These are phyloP conservation scores for Scopus umbretta DNA, from an alignment of 2,113 vertebrate species.

Conservation along the genomic window DNA sequence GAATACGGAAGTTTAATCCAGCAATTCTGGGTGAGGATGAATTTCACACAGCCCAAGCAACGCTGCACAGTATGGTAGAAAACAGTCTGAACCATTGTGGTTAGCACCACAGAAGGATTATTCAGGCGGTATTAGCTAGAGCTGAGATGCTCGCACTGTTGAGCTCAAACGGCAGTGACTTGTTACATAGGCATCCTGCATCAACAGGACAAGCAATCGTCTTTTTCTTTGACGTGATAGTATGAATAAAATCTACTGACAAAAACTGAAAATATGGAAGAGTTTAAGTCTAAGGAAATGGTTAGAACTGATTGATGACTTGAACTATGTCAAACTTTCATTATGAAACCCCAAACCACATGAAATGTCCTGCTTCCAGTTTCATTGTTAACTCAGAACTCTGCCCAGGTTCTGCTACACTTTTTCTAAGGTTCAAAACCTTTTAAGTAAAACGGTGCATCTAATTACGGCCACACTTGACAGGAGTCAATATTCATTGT, in stretches of 20 bases:
- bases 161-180: not conserved
- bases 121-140: not conserved
- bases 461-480: slow-evolving; percentile 1
- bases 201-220: not conserved
- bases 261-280: slow-evolving; percentile 44
- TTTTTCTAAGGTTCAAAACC: slow-evolving; percentile 38
- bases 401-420: slow-evolving; percentile 26
- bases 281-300: slow-evolving; percentile 55
- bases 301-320: slow-evolving; percentile 65
- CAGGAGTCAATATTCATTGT: slow-evolving; percentile 21
- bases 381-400: slow-evolving; percentile 51
- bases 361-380: slow-evolving; percentile 65
- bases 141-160: not conserved
- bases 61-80: not conserved
- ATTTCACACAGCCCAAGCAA: not conserved
- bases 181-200: not conserved
- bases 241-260: slow-evolving; percentile 1
- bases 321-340: slow-evolving; percentile 68
- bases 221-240: not conserved
- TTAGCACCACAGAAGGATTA: not conserved
- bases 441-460: slow-evolving; percentile 20
- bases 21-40: not conserved
- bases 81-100: not conserved
- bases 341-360: slow-evolving; percentile 69
- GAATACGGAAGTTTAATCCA: not conserved